Evolutionary conservation across 2,113 vertebrate species (phyloP).

Genomic region (Fregata magnificens): DNA sequence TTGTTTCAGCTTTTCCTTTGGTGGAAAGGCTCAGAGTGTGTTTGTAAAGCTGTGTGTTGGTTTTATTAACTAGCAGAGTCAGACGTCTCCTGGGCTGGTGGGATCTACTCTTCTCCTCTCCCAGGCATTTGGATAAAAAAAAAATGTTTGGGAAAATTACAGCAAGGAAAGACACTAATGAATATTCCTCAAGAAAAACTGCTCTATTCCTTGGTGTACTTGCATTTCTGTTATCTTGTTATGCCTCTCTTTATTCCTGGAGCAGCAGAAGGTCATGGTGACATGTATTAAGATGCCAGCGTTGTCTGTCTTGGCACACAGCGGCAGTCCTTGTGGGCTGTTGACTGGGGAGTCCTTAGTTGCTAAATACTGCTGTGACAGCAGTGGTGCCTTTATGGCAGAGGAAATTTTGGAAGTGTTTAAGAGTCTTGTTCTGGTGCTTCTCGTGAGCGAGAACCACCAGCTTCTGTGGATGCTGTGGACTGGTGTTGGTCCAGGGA

Average conservation of each 20-base stretch:
- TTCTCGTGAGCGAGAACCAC: not conserved
- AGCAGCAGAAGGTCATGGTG: not conserved
- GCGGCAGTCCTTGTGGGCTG: not conserved
- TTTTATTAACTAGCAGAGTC: not conserved
- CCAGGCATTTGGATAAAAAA: not conserved
- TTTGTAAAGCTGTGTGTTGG: not conserved
- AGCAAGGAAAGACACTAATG: rapidly evolving
- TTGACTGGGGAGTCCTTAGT: not conserved
- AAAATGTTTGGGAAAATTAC: not conserved
- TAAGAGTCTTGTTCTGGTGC: too few relatives aligned
- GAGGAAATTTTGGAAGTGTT: not conserved
- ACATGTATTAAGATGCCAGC: not conserved
- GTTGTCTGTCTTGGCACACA: not conserved
- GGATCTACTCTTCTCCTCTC: not conserved
- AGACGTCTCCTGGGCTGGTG: not conserved
- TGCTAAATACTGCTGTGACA: not conserved
- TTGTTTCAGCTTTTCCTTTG: not conserved
- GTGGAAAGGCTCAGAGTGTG: not conserved
- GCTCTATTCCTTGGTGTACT: not conserved
- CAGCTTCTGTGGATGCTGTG: not conserved
- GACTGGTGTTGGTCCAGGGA: too few relatives aligned
- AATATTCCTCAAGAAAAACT: not conserved
- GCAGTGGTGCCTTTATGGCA: not conserved
- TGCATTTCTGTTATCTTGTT: not conserved
- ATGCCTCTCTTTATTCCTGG: not conserved